These are phyloP conservation scores for Psococerastis gibbosa DNA, from an alignment of 2,888 invertebrate species.

Conservation along the genomic window DNA sequence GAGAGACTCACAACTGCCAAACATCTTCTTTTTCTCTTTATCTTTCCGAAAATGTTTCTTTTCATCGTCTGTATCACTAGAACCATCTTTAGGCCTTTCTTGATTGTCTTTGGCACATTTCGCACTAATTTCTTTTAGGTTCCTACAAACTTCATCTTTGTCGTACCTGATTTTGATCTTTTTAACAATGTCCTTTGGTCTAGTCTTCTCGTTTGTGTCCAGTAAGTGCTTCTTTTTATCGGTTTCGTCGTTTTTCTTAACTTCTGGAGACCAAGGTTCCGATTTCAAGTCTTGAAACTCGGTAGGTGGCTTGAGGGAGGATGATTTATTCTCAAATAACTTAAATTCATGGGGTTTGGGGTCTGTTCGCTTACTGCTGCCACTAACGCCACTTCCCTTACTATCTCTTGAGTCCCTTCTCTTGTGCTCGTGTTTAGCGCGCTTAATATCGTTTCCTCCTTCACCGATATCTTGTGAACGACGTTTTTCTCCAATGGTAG, in stretches of 20 bases:
- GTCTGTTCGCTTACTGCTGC: constrained; percentile 15
- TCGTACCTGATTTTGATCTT: constrained; percentile 17
- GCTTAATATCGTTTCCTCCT: constrained; percentile 33
- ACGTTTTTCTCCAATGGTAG: constrained; percentile 47
- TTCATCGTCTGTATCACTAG: constrained; percentile 17
- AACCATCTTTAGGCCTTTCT: constrained; percentile 12
- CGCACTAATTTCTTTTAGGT: constrained; percentile 13
- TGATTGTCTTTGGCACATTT: constrained; percentile 14
- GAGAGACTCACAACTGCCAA: constrained; percentile 21
- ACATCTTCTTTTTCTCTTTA: constrained; percentile 31
- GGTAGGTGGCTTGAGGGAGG: neutral
- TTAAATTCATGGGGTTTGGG: neutral
- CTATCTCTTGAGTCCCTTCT: constrained; percentile 54
- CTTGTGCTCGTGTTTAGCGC: constrained; percentile 35
- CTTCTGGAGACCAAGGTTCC: constrained; percentile 23
- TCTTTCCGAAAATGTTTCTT: constrained; percentile 34
- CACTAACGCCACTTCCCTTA: constrained; percentile 21
- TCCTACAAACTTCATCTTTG: constrained; percentile 23
- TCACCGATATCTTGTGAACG: constrained; percentile 56
- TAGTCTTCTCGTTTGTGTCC: neutral
- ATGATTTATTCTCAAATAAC: neutral
- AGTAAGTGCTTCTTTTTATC: constrained; percentile 15
- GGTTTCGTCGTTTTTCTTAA: constrained; percentile 28
- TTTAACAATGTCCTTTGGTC: constrained; percentile 18
- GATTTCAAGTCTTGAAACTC: neutral